phyloP scores from a whole-genome alignment of 2,797 vertebrate species.

The Potorous gilbertii region DNA sequence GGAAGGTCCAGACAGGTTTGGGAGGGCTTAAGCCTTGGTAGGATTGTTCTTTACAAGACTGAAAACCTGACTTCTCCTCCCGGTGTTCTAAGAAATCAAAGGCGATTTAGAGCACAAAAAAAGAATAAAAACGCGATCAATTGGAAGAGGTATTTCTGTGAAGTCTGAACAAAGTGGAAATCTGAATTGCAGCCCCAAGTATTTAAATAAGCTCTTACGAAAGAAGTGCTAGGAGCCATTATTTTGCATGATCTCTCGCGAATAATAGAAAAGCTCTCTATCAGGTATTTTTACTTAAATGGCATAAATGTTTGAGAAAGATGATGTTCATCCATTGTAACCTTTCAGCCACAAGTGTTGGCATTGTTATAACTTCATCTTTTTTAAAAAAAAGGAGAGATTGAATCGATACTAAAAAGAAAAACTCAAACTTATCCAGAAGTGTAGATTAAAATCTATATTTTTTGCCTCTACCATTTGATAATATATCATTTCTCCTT shows the following conservation, averaged over 20 bases:
- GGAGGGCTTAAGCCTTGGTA: conserved; percentile 26
- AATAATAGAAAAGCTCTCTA: conserved; percentile 85
- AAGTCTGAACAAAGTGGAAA: conserved; percentile 84
- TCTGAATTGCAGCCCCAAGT: conserved; percentile 83
- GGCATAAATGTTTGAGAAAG: conserved; percentile 84
- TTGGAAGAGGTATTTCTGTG: conserved; percentile 82
- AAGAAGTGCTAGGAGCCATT: conserved; percentile 84
- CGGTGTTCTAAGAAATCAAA: conserved; percentile 81
- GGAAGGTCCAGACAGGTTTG: conserved; percentile 19
- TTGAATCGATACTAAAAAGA: conserved; percentile 80
- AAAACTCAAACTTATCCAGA: conserved; percentile 80
- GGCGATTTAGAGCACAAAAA: conserved; percentile 81
- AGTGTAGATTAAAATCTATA: conserved; percentile 76
- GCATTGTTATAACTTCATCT: conserved; percentile 82
- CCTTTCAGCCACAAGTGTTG: conserved; percentile 82
- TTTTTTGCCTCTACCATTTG: conserved; percentile 77
- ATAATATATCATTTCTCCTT: conserved; percentile 78
- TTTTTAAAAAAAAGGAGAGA: conserved; percentile 81
- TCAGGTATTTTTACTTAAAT: conserved; percentile 86
- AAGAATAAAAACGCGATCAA: conserved; percentile 83
- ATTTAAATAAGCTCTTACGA: conserved; percentile 88
- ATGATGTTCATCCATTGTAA: conserved; percentile 82
- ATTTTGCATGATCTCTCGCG: conserved; percentile 84
- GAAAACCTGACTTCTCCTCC: conserved; percentile 77
- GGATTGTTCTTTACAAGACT: conserved; percentile 74